A percentile compares a stretch with the other conserved stretches of the same genome.
phyloP scores from a whole-genome alignment of 2,797 vertebrate species.

The Cynopterus sphinx region DNA sequence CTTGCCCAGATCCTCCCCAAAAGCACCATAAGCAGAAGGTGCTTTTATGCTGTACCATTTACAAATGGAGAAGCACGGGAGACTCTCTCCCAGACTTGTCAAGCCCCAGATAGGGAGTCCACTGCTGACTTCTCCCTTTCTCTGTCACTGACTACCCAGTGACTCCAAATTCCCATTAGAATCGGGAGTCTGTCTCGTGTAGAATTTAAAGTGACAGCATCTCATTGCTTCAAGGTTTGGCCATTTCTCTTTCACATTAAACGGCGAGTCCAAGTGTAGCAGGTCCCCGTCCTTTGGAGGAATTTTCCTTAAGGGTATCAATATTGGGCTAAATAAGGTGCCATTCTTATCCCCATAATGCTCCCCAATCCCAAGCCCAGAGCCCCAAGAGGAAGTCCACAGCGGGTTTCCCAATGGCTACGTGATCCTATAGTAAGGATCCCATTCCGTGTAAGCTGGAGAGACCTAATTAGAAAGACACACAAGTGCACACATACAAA shows the following conservation, averaged over 20 bases:
- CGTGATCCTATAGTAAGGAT: conserved; percentile 53
- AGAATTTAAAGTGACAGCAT: conserved; percentile 81
- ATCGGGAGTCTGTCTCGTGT: conserved; percentile 76
- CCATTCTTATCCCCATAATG: background rate
- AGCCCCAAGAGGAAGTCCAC: conserved; percentile 55
- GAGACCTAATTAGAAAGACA: conserved; percentile 70
- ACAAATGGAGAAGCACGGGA: background rate
- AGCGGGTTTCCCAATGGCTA: conserved; percentile 64
- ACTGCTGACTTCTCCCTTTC: background rate
- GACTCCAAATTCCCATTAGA: conserved; percentile 72
- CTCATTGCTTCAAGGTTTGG: conserved; percentile 71
- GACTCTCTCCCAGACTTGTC: background rate
- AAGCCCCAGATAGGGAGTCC: conserved; percentile 21
- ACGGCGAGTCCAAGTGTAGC: conserved; percentile 69
- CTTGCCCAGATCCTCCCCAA: conserved; percentile 61
- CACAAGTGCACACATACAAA: conserved; percentile 44
- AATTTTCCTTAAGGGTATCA: conserved; percentile 42
- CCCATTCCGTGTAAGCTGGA: conserved; percentile 26
- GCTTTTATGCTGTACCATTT: background rate
- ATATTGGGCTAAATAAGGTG: conserved; percentile 64
- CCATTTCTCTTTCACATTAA: conserved; percentile 73
- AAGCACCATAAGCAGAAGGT: background rate
- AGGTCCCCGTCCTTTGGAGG: conserved; percentile 76
- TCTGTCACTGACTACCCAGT: conserved; percentile 43
- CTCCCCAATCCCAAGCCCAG: background rate